A percentile compares a stretch with the other conserved stretches of the same genome.
Evolutionary conservation across 2,113 vertebrate genomes (phyloP).

Genomic region (Saccopteryx bilineata): DNA sequence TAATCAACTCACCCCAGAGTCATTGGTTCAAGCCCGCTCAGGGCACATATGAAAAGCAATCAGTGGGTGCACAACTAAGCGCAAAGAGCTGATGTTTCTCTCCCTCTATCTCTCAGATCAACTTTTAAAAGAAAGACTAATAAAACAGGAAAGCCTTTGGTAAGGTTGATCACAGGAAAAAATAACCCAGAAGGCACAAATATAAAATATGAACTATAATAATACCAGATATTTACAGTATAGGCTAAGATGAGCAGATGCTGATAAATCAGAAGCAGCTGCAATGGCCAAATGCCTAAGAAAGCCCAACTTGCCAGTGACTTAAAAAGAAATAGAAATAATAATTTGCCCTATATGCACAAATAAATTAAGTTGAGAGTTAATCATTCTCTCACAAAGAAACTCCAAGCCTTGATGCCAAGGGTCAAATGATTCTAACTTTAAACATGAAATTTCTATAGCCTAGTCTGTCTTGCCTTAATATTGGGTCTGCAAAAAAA

Average conservation of each 20-base stretch:
- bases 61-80: too few relatives aligned
- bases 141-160: not conserved
- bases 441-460: not conserved
- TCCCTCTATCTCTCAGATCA: too few relatives aligned
- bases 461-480: not conserved
- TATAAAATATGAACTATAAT: not conserved
- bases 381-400: not conserved
- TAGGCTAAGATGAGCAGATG: not conserved
- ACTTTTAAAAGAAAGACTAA: not conserved
- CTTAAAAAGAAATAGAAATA: conserved; percentile 21
- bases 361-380: not conserved
- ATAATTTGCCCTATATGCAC: not conserved
- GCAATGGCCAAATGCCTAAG: not conserved
- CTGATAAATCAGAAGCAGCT: not conserved
- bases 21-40: too few relatives aligned
- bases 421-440: not conserved
- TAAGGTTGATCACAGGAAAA: not conserved
- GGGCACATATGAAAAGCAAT: too few relatives aligned
- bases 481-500: not conserved
- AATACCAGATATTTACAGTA: not conserved
- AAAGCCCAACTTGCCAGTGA: not conserved
- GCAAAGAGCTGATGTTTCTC: too few relatives aligned
- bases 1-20: too few relatives aligned
- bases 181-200: conserved; percentile 12
- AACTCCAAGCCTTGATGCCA: not conserved